Evolutionary conservation across 2,888 invertebrate species (phyloP).

Genomic region (Tipula lateralis): DNA sequence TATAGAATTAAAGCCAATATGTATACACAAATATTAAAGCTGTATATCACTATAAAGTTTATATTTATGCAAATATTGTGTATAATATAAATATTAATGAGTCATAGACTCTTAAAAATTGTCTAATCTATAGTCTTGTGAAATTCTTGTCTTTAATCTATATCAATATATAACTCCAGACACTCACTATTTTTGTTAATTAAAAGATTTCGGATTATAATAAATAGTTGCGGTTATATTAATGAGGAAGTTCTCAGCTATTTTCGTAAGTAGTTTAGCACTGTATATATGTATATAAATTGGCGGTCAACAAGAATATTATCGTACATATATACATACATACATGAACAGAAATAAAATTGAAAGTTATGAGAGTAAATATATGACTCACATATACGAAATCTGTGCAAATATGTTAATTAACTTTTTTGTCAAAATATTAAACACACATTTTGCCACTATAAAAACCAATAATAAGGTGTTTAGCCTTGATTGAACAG

Average conservation of each 20-base stretch:
- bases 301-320: slow-evolving; percentile 11
- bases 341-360: neutral
- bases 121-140: neutral
- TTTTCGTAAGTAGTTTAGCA: neutral
- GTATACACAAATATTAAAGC: neutral
- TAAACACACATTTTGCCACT: neutral
- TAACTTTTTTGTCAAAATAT: neutral
- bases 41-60: neutral
- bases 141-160: neutral
- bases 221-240: neutral
- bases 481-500: too few species aligned
- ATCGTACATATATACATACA: neutral
- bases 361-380: neutral
- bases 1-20: neutral
- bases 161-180: neutral
- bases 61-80: neutral
- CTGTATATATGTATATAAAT: neutral
- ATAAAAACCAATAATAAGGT: too few species aligned
- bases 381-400: neutral
- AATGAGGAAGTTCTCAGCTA: neutral
- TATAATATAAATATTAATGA: neutral
- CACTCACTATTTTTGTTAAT: neutral
- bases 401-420: neutral
- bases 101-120: neutral
- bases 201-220: neutral